These are phyloP conservation scores for Clepsis dumicolana DNA, from an alignment of 2,888 invertebrate genomes.

Conservation along the genomic window DNA sequence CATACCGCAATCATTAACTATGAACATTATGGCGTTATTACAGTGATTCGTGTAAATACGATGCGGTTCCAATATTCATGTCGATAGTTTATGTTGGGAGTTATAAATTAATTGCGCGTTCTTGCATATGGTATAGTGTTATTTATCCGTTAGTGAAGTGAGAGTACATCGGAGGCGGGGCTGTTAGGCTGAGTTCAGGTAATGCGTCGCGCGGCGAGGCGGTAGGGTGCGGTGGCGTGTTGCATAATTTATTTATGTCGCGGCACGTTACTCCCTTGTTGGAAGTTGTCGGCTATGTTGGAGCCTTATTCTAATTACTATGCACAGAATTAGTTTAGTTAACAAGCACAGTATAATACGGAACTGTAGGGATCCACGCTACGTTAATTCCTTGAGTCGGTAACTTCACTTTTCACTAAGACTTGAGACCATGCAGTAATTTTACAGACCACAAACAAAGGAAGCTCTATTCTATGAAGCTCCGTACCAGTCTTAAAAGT, in stretches of 20 bases:
- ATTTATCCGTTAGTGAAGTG: conserved; percentile 23
- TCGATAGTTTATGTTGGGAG: conserved; percentile 13
- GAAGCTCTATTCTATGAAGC: neutral
- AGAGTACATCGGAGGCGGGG: conserved; percentile 28
- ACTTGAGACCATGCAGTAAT: neutral
- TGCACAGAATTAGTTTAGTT: conserved; percentile 50
- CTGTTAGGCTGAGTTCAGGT: conserved; percentile 31
- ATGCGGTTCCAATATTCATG: conserved; percentile 31
- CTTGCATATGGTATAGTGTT: conserved; percentile 12
- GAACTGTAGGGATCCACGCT: neutral
- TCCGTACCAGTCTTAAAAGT: neutral
- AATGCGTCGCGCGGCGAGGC: conserved; percentile 45
- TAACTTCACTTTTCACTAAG: neutral
- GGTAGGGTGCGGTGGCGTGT: conserved; percentile 62
- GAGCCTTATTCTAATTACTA: conserved; percentile 63
- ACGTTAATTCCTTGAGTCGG: neutral
- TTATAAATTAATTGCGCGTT: conserved; percentile 11
- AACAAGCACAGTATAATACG: conserved; percentile 45
- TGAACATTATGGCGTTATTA: conserved; percentile 33
- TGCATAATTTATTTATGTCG: conserved; percentile 83
- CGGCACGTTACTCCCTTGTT: conserved; percentile 76
- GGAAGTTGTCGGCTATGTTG: conserved; percentile 63
- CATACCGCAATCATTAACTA: conserved; percentile 31
- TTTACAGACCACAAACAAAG: neutral
- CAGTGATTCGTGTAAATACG: conserved; percentile 30